A percentile compares a stretch with the other conserved stretches of the same genome.
phyloP scores from a whole-genome alignment of 2,888 invertebrate genomes.

The Trachelus iudaicus region DNA sequence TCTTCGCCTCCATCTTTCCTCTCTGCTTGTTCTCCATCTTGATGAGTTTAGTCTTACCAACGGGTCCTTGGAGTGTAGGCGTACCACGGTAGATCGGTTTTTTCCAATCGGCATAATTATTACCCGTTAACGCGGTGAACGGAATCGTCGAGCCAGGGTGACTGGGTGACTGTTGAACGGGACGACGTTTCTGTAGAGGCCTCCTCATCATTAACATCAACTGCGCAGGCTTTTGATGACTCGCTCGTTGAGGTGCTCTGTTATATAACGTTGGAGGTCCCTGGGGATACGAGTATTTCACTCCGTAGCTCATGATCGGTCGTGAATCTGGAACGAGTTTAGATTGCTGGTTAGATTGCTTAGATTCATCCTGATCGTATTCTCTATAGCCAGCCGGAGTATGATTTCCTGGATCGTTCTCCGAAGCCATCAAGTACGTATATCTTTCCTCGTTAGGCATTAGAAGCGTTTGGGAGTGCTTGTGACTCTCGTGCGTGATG shows the following conservation, averaged over 20 bases:
- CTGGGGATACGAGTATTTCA: conserved; percentile 47
- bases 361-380: background rate
- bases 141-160: background rate
- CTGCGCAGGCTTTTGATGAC: conserved; percentile 19
- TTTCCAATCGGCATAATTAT: background rate
- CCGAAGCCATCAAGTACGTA: background rate
- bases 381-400: background rate
- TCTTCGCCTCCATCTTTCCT: conserved; percentile 33
- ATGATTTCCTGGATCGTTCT: background rate
- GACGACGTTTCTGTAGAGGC: background rate
- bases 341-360: conserved; percentile 53
- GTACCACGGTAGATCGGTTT: background rate
- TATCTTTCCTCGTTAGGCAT: background rate
- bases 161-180: background rate
- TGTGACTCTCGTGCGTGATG: background rate
- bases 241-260: conserved; percentile 2
- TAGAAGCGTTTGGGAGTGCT: background rate
- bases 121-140: background rate
- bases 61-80: background rate
- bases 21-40: conserved; percentile 44
- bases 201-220: background rate
- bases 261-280: background rate
- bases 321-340: conserved; percentile 62
- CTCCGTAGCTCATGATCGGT: conserved; percentile 49
- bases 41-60: conserved; percentile 34